Conservation (phyloP, 1,140 invertebrate species). For the Lordiphosa collinella region DNA sequence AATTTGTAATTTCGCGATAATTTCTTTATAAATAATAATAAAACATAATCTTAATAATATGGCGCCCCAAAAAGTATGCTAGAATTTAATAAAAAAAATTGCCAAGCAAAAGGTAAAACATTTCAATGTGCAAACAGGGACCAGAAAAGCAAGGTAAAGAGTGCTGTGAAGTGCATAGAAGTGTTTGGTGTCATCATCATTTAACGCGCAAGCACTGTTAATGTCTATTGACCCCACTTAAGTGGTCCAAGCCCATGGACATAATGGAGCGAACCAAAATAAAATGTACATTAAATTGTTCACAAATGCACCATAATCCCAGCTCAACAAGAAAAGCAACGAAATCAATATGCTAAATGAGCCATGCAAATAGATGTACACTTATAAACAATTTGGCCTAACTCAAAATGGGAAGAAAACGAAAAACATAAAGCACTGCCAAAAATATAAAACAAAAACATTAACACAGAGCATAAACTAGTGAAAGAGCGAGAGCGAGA, state of each 20-base stretch:
- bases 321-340: background rate
- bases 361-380: constrained; percentile 49
- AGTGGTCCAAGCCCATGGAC: background rate
- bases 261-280: background rate
- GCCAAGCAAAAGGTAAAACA: too few species aligned
- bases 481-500: constrained; percentile 7
- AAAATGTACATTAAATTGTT: background rate
- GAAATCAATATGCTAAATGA: constrained; percentile 55
- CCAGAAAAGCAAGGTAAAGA: too few species aligned
- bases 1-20: too few species aligned
- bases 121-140: too few species aligned
- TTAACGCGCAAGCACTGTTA: too few species aligned
- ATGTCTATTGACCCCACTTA: background rate
- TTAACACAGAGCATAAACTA: constrained; percentile 7
- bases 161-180: too few species aligned
- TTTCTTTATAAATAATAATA: too few species aligned
- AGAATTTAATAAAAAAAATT: too few species aligned
- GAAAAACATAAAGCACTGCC: constrained; percentile 14
- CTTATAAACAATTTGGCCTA: background rate
- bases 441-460: constrained; percentile 42
- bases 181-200: too few species aligned
- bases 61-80: too few species aligned
- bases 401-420: constrained; percentile 20
- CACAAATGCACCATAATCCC: constrained; percentile 2
- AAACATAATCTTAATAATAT: too few species aligned